phyloP scores from a whole-genome alignment of 2,888 invertebrate species.

The Leptopilina syphax region DNA sequence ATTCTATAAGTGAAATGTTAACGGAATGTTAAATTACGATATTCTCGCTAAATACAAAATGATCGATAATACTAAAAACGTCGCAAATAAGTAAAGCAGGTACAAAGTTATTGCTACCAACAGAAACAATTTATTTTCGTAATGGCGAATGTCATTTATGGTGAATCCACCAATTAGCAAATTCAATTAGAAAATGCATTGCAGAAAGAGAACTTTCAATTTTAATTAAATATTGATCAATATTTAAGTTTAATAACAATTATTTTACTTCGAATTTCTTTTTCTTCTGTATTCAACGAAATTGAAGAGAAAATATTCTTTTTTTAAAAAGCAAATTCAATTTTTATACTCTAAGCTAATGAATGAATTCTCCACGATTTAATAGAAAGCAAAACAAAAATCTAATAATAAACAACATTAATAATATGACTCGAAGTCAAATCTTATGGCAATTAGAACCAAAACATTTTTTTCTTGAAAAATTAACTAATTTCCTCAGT shows the following conservation, averaged over 20 bases:
- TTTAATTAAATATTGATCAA: no score
- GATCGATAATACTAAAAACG: background rate
- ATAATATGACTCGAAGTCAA: slow-evolving; percentile 6
- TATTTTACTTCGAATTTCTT: no score
- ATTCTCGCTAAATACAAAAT: background rate
- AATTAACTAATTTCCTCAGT: slow-evolving; percentile 7
- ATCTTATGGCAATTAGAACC: slow-evolving; percentile 17
- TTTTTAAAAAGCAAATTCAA: no score
- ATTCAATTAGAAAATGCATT: no score
- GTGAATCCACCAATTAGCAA: no score
- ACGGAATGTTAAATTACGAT: background rate
- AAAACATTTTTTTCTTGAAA: background rate
- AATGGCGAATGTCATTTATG: slow-evolving; percentile 30
- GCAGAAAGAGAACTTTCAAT: no score
- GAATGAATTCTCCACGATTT: no score
- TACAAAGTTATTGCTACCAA: slow-evolving; percentile 34
- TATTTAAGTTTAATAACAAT: no score
- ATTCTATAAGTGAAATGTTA: background rate
- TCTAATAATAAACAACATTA: slow-evolving; percentile 25
- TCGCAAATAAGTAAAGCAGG: slow-evolving; percentile 24
- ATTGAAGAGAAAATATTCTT: no score
- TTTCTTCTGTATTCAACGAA: no score
- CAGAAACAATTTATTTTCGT: slow-evolving; percentile 21
- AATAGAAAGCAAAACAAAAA: background rate
- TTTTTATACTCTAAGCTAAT: no score